Evolutionary conservation across 2,797 vertebrate genomes (phyloP), one percentile per base, ranked within the genome.

Genomic region (Gymnoscopelus braueri): DNA sequence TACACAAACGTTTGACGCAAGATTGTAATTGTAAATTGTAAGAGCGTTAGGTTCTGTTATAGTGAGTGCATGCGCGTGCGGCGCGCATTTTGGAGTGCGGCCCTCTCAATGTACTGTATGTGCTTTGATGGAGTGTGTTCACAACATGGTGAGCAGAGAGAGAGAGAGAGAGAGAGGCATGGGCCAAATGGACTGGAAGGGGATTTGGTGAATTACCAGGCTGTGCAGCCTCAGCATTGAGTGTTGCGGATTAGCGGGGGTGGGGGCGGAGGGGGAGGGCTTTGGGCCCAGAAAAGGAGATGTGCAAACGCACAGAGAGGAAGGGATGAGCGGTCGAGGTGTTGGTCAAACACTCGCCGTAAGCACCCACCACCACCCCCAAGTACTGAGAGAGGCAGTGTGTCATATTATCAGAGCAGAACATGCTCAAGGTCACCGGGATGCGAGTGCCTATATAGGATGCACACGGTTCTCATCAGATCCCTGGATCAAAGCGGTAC

Each of bases 191-290:
- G 35, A 73, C 77, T 77, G 86, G 79, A 74, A 84, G 82, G 77
- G 89, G 89, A 90, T 91, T 92, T 90, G 87, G 80, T 87, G 85
- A 91, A 90, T 91, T 89, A 92, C 85, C 72, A 74, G 87, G 84
- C 80, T 91, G 88, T 91, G 88, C 89, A 86, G 85, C 83, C 77
- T 90, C 89, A 89, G 91, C 91, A 90, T 90, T 44, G 52, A 84
- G 86, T 89, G 80, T 84, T 79, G 77, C 66, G 88, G 89, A 92
- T 92, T 92, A 92, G 85, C 83, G 79, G 32, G 3, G 74, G 84
- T 9, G 39, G 39, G 7, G 9, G 39, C 0, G 39, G 39, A 44
- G 1, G 39, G 39, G 39, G 26, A 29, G 2, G 39, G 39, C 8
- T 85, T 57, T 52, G 67, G 73, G 78, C 88, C 80, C 77, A 71